Conservation (phyloP, 2,113 vertebrate genomes). For the Mastomys natalensis region DNA sequence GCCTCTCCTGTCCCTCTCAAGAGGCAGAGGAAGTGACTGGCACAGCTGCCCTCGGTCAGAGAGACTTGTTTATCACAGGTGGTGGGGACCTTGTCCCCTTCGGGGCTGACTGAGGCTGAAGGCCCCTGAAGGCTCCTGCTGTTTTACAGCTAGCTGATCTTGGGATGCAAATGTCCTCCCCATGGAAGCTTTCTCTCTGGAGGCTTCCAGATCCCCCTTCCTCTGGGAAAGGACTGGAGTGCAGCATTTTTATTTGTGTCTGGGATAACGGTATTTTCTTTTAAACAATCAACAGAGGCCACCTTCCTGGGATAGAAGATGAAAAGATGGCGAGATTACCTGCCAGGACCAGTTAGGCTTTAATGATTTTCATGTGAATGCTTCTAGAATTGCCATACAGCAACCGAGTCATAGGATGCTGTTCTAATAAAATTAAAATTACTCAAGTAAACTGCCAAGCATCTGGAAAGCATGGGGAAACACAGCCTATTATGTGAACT, state of each 20-base stretch:
- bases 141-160: background rate
- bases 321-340: constrained; percentile 81
- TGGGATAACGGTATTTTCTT: constrained; percentile 39
- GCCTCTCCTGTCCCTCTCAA: background rate
- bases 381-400: constrained; percentile 71
- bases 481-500: constrained; percentile 63
- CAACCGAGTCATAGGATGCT: constrained; percentile 70
- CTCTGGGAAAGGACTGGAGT: background rate
- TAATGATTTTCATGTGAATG: constrained; percentile 83
- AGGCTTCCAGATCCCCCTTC: background rate
- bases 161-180: background rate
- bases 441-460: constrained; percentile 80
- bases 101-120: background rate
- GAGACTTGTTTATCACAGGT: constrained; percentile 33
- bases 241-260: constrained; percentile 11
- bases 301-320: constrained; percentile 81
- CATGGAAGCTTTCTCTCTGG: background rate
- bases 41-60: constrained; percentile 26
- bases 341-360: constrained; percentile 84
- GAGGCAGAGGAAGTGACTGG: constrained; percentile 47
- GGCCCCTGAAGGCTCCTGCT: background rate
- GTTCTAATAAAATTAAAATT: constrained; percentile 84
- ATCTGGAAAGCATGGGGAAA: constrained; percentile 79
- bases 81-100: background rate
- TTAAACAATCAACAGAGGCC: constrained; percentile 78